Percentiles rank a stretch among this genome's conserved stretches.
These are phyloP conservation scores for Salminus brasiliensis DNA, from an alignment of 2,113 vertebrate species.

Conservation along the genomic window DNA sequence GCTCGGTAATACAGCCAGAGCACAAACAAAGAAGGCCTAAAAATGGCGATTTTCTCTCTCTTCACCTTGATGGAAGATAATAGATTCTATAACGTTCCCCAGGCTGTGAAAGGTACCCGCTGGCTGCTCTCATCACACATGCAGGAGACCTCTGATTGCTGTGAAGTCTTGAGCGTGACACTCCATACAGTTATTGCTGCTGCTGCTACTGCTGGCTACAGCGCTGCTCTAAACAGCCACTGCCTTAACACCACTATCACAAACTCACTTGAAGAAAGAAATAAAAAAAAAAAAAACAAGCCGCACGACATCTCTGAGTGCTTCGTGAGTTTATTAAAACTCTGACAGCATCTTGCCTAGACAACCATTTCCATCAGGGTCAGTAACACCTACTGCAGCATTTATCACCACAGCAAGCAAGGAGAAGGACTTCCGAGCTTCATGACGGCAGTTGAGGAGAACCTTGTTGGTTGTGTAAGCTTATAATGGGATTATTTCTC, in stretches of 20 bases:
- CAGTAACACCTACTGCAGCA: not conserved
- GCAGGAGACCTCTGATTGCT: conserved; percentile 25
- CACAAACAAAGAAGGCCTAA: not conserved
- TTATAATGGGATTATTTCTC: no score
- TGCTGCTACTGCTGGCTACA: not conserved
- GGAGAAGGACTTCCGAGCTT: not conserved
- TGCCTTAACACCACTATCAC: no score
- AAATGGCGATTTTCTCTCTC: not conserved
- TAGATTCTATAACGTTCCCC: conserved; percentile 22
- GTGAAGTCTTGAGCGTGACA: conserved; percentile 10
- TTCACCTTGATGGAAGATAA: not conserved
- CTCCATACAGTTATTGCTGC: conserved; percentile 9
- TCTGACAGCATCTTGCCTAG: not conserved
- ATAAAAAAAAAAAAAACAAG: not conserved
- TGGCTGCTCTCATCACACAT: not conserved
- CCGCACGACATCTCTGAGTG: not conserved
- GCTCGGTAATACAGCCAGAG: not conserved
- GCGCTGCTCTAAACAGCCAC: no score
- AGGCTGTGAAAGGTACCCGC: conserved; percentile 11
- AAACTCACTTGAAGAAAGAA: no score
- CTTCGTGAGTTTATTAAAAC: not conserved
- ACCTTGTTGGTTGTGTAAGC: no score
- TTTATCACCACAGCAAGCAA: not conserved
- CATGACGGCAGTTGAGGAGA: no score
- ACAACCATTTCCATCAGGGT: not conserved